These are phyloP conservation scores for Trichonephila clavipes DNA, from an alignment of 1,140 invertebrate species.

Conservation along the genomic window DNA sequence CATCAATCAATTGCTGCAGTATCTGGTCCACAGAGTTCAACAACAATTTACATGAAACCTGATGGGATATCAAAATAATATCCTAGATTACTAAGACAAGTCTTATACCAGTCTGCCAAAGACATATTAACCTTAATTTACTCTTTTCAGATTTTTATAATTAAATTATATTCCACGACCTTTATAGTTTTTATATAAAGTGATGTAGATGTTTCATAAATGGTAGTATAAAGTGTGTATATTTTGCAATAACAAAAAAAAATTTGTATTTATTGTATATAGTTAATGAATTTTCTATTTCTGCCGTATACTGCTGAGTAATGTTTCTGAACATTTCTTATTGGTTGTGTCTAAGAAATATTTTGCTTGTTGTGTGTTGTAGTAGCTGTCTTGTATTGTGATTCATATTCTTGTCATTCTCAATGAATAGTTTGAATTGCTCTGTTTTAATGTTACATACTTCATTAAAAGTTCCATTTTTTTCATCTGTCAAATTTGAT, in stretches of 20 bases:
- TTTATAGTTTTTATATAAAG: conserved; percentile 56
- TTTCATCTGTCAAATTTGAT: background rate
- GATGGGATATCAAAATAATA: conserved; percentile 73
- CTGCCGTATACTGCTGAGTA: background rate
- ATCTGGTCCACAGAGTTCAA: conserved; percentile 78
- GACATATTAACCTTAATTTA: conserved; percentile 19
- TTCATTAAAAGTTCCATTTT: background rate
- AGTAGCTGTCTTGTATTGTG: background rate
- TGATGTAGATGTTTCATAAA: conserved; percentile 51
- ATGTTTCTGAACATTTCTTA: background rate
- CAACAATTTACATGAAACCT: conserved; percentile 77
- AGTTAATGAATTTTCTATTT: conserved; percentile 47
- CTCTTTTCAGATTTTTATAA: conserved; percentile 34
- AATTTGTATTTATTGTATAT: too few species aligned
- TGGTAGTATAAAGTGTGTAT: conserved; percentile 55
- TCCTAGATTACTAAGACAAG: background rate
- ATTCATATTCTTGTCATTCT: background rate
- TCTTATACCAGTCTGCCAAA: conserved; percentile 7
- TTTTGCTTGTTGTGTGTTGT: background rate
- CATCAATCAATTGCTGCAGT: conserved; percentile 83
- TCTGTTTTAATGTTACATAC: background rate
- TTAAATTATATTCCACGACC: conserved; percentile 45
- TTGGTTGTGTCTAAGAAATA: background rate
- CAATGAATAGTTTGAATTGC: background rate
- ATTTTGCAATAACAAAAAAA: conserved; percentile 57